Evolutionary conservation across 2,113 vertebrate species (phyloP), one percentile per base, ranked within the genome.

Genomic region (Okapia johnstoni): DNA sequence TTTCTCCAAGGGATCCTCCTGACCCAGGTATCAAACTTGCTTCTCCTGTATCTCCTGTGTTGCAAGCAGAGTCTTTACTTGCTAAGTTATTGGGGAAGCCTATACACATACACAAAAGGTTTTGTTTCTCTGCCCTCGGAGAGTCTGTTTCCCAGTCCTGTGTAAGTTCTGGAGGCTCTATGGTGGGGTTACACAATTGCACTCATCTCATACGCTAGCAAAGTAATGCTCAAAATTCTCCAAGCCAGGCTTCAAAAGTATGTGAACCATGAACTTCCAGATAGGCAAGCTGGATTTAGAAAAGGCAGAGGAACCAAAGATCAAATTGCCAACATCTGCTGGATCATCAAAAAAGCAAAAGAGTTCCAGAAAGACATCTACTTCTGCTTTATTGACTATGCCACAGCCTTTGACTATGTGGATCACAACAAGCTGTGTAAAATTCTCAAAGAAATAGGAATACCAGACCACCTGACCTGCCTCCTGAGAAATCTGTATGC

Each of bases 201-300:
- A 70, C n/a, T 70, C n/a, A 70, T 70, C n/a, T 40, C 19, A 40
- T 9, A 70, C 0, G 4, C n/a, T 40, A 70, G n/a, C n/a, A 23
- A 70, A 70, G n/a, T 23, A 70, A 70, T 23, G 66, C 10, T 70
- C 66, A 70, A 70, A 40, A 70, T 70, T 70, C 10, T 40, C 5
- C 19, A 70, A 70, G 33, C n/a, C 19, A 70, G 66, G 19, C 19
- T 23, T 36, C n/a, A 70, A 70, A 70, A 40, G n/a, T 23, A 40
- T 0, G 0, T 40, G 19, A 70, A 40, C 5, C 1, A 0, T 70
- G n/a, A 40, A 23, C 19, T 40, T 40, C 19, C 66, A 70, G n/a
- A 23, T 23, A 70, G n/a, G n/a, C 19, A 40, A 70, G n/a, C 5
- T 70, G n/a, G 66, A 40, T 70, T 70, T 40, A 40, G n/a, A 40